Percentiles rank a stretch among this genome's conserved stretches.
Conservation (phyloP, 2,888 invertebrate genomes). For the Matsumyia berberina region DNA sequence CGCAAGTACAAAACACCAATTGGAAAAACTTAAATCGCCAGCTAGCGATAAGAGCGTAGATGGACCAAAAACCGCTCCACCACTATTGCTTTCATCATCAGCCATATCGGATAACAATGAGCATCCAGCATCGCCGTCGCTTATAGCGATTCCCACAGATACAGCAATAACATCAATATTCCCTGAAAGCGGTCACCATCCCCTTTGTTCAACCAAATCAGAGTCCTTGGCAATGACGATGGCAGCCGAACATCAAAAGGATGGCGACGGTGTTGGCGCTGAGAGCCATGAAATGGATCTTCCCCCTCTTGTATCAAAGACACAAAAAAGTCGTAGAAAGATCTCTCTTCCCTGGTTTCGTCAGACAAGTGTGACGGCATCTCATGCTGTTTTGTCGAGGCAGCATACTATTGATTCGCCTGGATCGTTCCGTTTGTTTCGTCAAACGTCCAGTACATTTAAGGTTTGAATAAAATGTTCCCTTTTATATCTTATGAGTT, state of each 20-base stretch:
- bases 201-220: conserved; percentile 73
- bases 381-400: conserved; percentile 90
- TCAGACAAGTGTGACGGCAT: conserved; percentile 90
- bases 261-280: conserved; percentile 46
- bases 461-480: conserved; percentile 82
- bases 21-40: conserved; percentile 63
- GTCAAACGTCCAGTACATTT: conserved; percentile 85
- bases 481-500: background rate
- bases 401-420: conserved; percentile 97
- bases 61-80: conserved; percentile 71
- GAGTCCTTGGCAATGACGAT: conserved; percentile 72
- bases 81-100: conserved; percentile 57
- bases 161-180: conserved; percentile 71
- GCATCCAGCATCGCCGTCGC: conserved; percentile 67
- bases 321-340: conserved; percentile 91
- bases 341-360: conserved; percentile 96
- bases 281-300: conserved; percentile 58
- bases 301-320: conserved; percentile 82
- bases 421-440: conserved; percentile 92
- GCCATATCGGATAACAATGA: conserved; percentile 65
- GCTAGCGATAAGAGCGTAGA: conserved; percentile 52
- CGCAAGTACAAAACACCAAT: conserved; percentile 74
- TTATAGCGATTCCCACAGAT: conserved; percentile 66
- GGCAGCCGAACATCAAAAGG: conserved; percentile 64
- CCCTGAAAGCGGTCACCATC: conserved; percentile 68